A percentile compares a stretch with the other conserved stretches of the same genome.
Conservation (phyloP, 2,888 invertebrate species). For the Plutella xylostella region DNA sequence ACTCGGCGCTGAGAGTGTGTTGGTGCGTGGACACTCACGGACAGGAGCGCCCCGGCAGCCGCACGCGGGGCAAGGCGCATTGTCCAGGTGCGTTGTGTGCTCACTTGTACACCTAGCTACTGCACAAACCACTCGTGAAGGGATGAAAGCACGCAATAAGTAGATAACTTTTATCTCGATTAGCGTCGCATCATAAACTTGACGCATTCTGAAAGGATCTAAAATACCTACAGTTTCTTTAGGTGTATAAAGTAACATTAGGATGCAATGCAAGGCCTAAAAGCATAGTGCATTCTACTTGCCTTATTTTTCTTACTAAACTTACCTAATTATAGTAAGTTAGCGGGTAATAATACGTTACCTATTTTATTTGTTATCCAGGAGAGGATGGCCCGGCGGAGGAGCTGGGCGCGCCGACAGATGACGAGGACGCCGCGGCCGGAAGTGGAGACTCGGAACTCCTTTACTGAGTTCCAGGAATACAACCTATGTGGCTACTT, state of each 20-base stretch:
- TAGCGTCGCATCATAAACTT: too few species aligned
- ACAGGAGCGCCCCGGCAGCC: constrained; percentile 86
- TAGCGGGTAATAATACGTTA: not conserved
- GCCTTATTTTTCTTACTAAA: not conserved
- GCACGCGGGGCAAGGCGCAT: constrained; percentile 73
- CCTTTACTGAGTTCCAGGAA: constrained; percentile 19
- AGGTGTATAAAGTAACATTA: too few species aligned
- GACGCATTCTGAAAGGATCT: too few species aligned
- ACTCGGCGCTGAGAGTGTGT: constrained; percentile 87
- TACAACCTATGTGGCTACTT: too few species aligned
- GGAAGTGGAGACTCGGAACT: constrained; percentile 42
- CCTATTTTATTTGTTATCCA: constrained; percentile 9
- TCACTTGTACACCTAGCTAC: too few species aligned
- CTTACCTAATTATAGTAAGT: not conserved
- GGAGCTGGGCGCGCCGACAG: constrained; percentile 71
- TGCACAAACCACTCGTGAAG: too few species aligned
- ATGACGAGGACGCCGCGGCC: constrained; percentile 82
- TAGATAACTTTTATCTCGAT: too few species aligned
- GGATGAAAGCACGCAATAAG: too few species aligned
- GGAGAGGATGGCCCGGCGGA: constrained; percentile 11
- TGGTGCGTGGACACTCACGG: constrained; percentile 96
- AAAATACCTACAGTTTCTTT: too few species aligned
- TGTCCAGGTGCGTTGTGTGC: not conserved
- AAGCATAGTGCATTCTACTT: not conserved
- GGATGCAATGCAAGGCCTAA: too few species aligned